These are phyloP conservation scores for Epizoanthus scotinus DNA, from an alignment of 92 coral and sea anemone species.

Conservation along the genomic window DNA sequence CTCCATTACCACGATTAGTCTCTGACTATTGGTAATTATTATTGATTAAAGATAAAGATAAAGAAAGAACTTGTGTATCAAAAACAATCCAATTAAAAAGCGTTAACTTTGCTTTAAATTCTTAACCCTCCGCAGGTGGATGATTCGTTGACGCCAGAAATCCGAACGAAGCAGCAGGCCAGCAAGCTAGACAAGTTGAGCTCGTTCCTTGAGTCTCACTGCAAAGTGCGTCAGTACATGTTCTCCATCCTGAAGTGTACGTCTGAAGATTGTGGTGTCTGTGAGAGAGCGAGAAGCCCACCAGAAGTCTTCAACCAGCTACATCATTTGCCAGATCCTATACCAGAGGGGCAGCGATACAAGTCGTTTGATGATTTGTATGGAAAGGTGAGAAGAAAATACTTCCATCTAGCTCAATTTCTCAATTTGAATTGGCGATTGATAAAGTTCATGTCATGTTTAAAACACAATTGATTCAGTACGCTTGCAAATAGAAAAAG, in stretches of 20 bases:
- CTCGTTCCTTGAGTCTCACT: slow-evolving; percentile 41
- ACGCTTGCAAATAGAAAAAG: slow-evolving; percentile 23
- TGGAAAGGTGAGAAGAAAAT: slow-evolving; percentile 40
- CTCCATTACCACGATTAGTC: no score
- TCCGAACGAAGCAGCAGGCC: slow-evolving; percentile 37
- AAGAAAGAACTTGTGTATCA: slow-evolving; percentile 29
- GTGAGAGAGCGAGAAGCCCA: slow-evolving; percentile 41
- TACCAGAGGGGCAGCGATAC: slow-evolving; percentile 40
- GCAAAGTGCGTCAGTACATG: slow-evolving; percentile 48
- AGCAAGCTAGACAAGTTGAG: slow-evolving; percentile 33
- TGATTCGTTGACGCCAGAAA: slow-evolving; percentile 36
- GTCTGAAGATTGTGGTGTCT: slow-evolving; percentile 34
- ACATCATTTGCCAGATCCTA: slow-evolving; percentile 48
- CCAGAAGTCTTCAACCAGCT: slow-evolving; percentile 46
- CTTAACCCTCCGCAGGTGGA: slow-evolving; percentile 33
- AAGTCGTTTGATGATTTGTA: slow-evolving; percentile 37
- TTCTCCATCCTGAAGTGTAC: slow-evolving; percentile 49
- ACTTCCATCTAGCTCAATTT: slow-evolving; percentile 35
- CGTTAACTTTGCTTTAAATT: slow-evolving; percentile 30
- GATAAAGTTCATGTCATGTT: slow-evolving; percentile 13
- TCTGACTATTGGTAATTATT: no score
- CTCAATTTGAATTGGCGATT: slow-evolving; percentile 15
- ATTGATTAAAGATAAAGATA: no score
- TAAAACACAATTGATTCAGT: slow-evolving; percentile 32
- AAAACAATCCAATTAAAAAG: slow-evolving; percentile 23